phyloP scores from a whole-genome alignment of 2,797 vertebrate genomes.

The Catharus ustulatus region DNA sequence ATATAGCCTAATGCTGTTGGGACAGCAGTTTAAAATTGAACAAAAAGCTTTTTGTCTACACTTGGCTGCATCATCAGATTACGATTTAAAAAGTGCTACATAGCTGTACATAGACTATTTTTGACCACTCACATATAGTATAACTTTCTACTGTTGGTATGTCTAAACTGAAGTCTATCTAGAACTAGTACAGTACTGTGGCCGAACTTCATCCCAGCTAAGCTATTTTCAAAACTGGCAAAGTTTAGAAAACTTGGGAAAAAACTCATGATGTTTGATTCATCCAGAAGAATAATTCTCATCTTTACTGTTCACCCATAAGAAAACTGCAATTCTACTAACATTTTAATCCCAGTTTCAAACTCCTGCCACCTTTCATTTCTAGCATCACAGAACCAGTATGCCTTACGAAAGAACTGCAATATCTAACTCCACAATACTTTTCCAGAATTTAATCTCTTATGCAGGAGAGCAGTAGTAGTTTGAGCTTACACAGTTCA shows the following conservation, averaged over 20 bases:
- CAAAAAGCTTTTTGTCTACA: background rate
- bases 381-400: background rate
- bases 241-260: background rate
- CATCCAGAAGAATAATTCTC: background rate
- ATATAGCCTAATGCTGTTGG: background rate
- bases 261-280: background rate
- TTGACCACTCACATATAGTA: background rate
- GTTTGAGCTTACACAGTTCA: background rate
- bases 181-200: background rate
- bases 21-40: background rate
- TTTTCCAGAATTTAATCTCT: background rate
- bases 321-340: background rate
- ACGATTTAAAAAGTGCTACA: background rate
- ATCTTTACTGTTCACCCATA: background rate
- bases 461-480: background rate
- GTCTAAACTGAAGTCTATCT: background rate
- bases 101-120: background rate
- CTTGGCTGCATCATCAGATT: background rate
- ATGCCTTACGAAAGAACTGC: background rate
- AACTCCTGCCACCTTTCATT: background rate
- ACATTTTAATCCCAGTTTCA: conserved; percentile 12
- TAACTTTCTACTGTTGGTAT: background rate
- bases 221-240: background rate
- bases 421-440: background rate
- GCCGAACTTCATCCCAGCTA: background rate